Evolutionary conservation across 2,797 vertebrate species (phyloP), one percentile per base, ranked within the genome.

Genomic region (Echeneis naucrates): DNA sequence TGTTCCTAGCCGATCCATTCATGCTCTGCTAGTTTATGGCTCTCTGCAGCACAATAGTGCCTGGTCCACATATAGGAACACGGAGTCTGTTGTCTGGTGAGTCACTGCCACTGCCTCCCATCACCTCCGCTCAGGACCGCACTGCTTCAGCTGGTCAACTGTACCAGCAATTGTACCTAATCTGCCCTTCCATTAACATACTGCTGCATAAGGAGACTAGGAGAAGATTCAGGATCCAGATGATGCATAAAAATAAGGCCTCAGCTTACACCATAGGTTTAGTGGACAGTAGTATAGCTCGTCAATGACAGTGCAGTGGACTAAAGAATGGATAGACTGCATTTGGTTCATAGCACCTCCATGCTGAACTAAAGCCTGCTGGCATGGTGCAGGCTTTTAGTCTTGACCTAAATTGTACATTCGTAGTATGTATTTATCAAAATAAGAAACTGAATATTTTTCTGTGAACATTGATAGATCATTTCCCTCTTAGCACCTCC

Each of bases 21-120:
- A 89, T 75, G 71, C 76, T 58, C 57, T 70, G 68, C 55, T 85
- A 47, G 62, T 86, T 88, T 81, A 85, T 74, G 75, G 80, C 77
- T 55, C 66, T 71, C 60, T 78, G 78, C 76, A 69, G 69, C 60
- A 82, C 81, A 87, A 87, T 78, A 32, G 81, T 3, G 4, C 57
- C 54, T 24, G 37, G 65, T 62, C 53, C 72, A 73, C 30, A 44
- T 66, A 67, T 21, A 58, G 59, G 75, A 86, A 68, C 73, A 55
- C 60, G 33, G 44, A 61, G 59, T 66, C 67, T 78, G 77, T 58
- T 61, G 80, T 81, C 47, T 71, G 74, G 68, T 66, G 80, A 85
- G 83, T 84, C 75, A 78, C 78, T 66, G 68, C 68, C 77, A 68
- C 54, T 75, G 82, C 54, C 19, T 33, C 64, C 5, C 7, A 58